These are phyloP conservation scores for Scaptomyza caliginosa DNA, from an alignment of 2,888 invertebrate species.

Conservation along the genomic window DNA sequence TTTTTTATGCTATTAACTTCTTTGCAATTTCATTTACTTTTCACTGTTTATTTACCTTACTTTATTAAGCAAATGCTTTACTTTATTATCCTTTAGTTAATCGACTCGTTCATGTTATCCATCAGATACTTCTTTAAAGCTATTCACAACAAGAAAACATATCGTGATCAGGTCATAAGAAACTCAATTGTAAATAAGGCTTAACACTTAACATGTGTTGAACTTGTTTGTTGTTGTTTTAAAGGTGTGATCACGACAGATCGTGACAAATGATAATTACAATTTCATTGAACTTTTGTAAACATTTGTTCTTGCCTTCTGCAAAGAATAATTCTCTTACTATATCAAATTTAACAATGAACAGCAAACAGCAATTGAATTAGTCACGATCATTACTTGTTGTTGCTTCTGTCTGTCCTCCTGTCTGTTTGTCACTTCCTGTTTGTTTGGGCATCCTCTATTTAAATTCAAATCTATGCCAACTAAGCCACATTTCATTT, in stretches of 20 bases:
- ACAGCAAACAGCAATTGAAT: conserved; percentile 9
- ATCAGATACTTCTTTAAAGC: neutral
- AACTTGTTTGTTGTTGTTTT: conserved; percentile 1
- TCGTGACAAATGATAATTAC: conserved; percentile 41
- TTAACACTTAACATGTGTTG: neutral
- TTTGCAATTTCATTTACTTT: too few relatives aligned
- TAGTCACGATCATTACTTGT: conserved; percentile 41
- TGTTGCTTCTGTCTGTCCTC: neutral
- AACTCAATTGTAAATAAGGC: neutral
- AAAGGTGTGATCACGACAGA: conserved; percentile 27
- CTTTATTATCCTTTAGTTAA: too few relatives aligned
- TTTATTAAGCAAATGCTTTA: too few relatives aligned
- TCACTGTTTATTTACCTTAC: too few relatives aligned
- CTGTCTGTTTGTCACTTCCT: conserved; percentile 16
- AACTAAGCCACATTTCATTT: conserved; percentile 14
- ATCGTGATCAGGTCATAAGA: neutral
- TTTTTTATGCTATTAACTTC: too few relatives aligned
- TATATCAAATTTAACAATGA: conserved; percentile 2
- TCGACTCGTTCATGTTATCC: neutral
- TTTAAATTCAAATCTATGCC: conserved; percentile 35
- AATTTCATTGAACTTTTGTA: conserved; percentile 35
- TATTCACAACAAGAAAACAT: neutral
- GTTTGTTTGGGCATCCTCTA: conserved; percentile 33
- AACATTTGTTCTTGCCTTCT: conserved; percentile 1
- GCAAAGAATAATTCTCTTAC: conserved; percentile 11